Base-by-base conservation (phyloP, 2,113 vertebrate genomes). In the Hippocampus guttulatus region DNA sequence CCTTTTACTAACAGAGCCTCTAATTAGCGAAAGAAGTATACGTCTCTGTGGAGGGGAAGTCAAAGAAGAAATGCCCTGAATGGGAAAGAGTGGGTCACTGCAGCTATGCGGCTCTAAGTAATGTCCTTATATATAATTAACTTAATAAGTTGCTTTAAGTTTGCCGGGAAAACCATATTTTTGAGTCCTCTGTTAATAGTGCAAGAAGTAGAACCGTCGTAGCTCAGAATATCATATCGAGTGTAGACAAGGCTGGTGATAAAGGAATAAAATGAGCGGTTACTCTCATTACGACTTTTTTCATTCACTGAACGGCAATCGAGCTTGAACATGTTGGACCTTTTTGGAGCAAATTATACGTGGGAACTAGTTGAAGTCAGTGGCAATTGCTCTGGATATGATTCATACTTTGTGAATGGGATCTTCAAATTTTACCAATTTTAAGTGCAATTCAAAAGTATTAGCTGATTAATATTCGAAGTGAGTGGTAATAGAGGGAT, bases 21-120 rank as follows among this genome's bases (percentile, higher is more conserved):
- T 91, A 90, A 92, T 92, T 89, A 87, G 84, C 71, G 75, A 16
- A 33, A 71, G 75, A 86, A 75, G 69, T 73, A 77, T 81, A 71
- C 80, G 55, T 81, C 76, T 81, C 76, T 81, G 27, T 77, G 25
- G 70, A 81, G 71, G 70, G 58, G 76, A 84, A 80, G 51, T 49
- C 60, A 82, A 72, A 61, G 8, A 71, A 75, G 70, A 76, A 85
- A 84, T 70, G 68, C 74, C 67, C 40, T 60, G 74, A 81, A 67
- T 81, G 73, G 73, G 66, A 64, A 75, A 73, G 23, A 75, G 77
- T 64, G 67, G 76, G 69, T 82, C 75, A 83, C 4, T 43, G 70
- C 41, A 20, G 69, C 66, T 67, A 55, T 38, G 23, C 66, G 68
- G 55, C 43, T 70, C n/a, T 64, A 66, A 84, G 60, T 75, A 58